Percentiles rank a stretch among this genome's conserved stretches.
phyloP scores from a whole-genome alignment of 1,140 invertebrate species.

The Cherax destructor region DNA sequence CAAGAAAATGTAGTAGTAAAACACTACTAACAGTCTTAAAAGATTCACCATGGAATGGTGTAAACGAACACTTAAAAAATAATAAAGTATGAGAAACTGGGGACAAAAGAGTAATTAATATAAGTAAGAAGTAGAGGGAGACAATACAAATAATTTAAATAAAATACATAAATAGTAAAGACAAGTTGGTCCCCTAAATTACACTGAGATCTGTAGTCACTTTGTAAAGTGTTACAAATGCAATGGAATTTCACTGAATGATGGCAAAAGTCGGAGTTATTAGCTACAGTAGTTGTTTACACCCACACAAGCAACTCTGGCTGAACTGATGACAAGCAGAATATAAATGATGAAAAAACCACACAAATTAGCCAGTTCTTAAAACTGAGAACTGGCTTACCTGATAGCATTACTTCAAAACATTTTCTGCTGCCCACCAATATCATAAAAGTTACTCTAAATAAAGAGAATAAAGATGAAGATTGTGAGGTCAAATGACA shows the following conservation, averaged over 20 bases:
- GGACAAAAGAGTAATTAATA: conserved; percentile 24
- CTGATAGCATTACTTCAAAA: background rate
- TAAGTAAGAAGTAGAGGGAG: conserved; percentile 18
- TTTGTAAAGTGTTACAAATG: conserved; percentile 64
- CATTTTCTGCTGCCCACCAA: background rate
- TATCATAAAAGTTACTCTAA: background rate
- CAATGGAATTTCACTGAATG: conserved; percentile 55
- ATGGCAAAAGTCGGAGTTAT: conserved; percentile 25
- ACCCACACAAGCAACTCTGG: background rate
- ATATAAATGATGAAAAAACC: background rate
- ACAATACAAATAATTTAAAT: conserved; percentile 68
- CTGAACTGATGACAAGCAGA: background rate
- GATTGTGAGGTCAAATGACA: conserved; percentile 12
- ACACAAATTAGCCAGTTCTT: background rate
- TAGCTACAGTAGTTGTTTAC: background rate
- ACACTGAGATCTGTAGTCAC: conserved; percentile 69
- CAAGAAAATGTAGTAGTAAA: background rate
- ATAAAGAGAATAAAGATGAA: background rate
- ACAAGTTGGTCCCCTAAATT: conserved; percentile 66
- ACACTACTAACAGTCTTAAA: background rate
- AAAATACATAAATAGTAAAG: conserved; percentile 69
- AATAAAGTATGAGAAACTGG: background rate
- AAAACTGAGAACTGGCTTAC: background rate
- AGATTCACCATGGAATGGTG: background rate
- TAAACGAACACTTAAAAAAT: conserved; percentile 12